Percentiles rank a stretch among this genome's conserved stretches.
Conservation (phyloP, 2,888 invertebrate species). For the Sympetrum striolatum region DNA sequence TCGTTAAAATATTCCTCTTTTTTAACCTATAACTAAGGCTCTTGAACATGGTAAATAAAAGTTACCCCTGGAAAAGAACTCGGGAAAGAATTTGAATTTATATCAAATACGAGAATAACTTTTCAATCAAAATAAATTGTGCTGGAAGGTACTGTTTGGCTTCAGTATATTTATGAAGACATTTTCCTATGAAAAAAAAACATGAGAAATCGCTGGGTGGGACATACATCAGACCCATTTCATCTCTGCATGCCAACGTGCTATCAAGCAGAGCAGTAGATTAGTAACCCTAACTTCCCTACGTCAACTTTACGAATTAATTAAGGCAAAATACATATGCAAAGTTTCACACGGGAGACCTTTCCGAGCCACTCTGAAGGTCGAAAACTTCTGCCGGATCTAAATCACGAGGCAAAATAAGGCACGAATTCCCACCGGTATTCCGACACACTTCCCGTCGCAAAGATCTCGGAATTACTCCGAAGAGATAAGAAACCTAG, state of each 20-base stretch:
- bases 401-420: not conserved
- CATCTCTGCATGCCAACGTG: not conserved
- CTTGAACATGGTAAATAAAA: too few species aligned
- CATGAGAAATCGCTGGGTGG: too few species aligned
- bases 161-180: too few species aligned
- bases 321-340: not conserved
- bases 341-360: not conserved
- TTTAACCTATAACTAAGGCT: too few species aligned
- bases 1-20: too few species aligned
- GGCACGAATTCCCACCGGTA: not conserved
- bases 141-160: too few species aligned
- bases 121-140: too few species aligned
- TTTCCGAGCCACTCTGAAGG: not conserved
- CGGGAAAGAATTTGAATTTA: too few species aligned
- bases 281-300: not conserved
- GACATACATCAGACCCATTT: not conserved
- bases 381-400: not conserved
- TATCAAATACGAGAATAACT: too few species aligned
- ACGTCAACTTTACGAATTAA: not conserved
- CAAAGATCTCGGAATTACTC: not conserved
- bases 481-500: not conserved
- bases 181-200: too few species aligned
- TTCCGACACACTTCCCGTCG: not conserved
- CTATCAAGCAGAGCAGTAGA: not conserved
- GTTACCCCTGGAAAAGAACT: too few species aligned